A percentile compares a stretch with the other conserved stretches of the same genome.
Conservation (phyloP, 2,888 invertebrate species). For the Parnassius glacialis region DNA sequence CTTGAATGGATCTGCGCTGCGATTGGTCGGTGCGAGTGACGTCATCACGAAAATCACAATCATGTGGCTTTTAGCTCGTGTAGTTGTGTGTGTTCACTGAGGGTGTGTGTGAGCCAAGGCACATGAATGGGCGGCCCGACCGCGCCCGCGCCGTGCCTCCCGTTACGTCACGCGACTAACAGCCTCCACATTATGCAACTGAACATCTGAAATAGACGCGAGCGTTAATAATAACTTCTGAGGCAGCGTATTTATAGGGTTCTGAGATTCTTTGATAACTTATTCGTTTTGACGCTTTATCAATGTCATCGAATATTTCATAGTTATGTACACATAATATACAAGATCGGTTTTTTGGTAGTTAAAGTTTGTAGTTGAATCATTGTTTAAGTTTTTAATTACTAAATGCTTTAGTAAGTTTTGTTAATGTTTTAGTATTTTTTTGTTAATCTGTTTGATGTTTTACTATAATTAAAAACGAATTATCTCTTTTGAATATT, state of each 20-base stretch:
- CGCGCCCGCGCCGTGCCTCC: constrained; percentile 65
- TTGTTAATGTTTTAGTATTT: background rate
- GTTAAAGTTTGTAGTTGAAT: background rate
- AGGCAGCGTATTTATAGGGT: constrained; percentile 25
- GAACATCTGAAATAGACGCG: constrained; percentile 53
- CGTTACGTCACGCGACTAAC: constrained; percentile 63
- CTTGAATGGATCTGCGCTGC: constrained; percentile 84
- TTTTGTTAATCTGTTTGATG: background rate
- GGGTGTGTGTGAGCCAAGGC: constrained; percentile 53
- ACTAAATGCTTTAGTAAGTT: background rate
- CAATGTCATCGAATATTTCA: background rate
- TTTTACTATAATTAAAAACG: no score
- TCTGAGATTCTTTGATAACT: background rate
- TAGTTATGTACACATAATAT: no score
- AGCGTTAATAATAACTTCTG: constrained; percentile 56
- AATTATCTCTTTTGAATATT: no score
- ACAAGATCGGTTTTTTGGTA: background rate
- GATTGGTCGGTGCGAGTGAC: constrained; percentile 85
- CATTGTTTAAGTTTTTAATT: background rate
- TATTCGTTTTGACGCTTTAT: background rate
- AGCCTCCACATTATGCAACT: constrained; percentile 66
- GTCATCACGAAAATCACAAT: constrained; percentile 84
- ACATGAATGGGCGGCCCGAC: constrained; percentile 25
- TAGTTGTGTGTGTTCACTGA: constrained; percentile 61
- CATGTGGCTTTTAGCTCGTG: constrained; percentile 76